Conservation (phyloP, 2,113 vertebrate species). For the Cranoglanis bouderius region DNA sequence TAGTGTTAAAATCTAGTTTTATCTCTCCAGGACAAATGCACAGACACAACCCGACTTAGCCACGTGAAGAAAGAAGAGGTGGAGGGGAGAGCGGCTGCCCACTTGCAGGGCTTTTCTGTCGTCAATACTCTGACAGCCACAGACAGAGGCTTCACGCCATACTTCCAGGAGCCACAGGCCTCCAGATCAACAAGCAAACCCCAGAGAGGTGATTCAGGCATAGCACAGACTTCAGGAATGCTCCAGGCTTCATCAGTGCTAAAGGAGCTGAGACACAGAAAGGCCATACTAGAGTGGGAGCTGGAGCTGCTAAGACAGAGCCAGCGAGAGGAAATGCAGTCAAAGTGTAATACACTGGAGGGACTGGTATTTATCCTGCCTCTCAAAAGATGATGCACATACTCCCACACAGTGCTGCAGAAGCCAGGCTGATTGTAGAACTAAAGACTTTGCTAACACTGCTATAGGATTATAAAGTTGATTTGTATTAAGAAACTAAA, state of each 20-base stretch:
- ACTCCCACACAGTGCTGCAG: background rate
- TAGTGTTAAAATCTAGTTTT: background rate
- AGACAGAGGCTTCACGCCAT: conserved; percentile 41
- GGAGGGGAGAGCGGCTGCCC: conserved; percentile 43
- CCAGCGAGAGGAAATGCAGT: conserved; percentile 43
- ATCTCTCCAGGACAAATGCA: conserved; percentile 35
- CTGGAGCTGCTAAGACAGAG: conserved; percentile 44
- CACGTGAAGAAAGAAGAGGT: conserved; percentile 42
- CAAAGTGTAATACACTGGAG: conserved; percentile 38
- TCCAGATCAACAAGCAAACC: conserved; percentile 14
- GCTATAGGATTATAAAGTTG: background rate
- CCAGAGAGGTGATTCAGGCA: background rate
- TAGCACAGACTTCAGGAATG: conserved; percentile 12
- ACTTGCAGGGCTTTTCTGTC: conserved; percentile 39
- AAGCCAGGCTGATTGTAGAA: background rate
- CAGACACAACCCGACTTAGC: conserved; percentile 10
- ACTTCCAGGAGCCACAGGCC: conserved; percentile 25
- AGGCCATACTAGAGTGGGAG: conserved; percentile 44
- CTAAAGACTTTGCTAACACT: background rate
- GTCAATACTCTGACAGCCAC: conserved; percentile 4
- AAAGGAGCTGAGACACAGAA: conserved; percentile 44
- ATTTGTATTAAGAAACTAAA: background rate
- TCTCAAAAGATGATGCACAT: conserved; percentile 42
- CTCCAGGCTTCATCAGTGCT: conserved; percentile 45
- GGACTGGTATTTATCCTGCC: conserved; percentile 56